Percentiles rank a stretch among this genome's conserved stretches.
phyloP scores from a whole-genome alignment of 2,888 invertebrate genomes.

The Mylabris sibirica region DNA sequence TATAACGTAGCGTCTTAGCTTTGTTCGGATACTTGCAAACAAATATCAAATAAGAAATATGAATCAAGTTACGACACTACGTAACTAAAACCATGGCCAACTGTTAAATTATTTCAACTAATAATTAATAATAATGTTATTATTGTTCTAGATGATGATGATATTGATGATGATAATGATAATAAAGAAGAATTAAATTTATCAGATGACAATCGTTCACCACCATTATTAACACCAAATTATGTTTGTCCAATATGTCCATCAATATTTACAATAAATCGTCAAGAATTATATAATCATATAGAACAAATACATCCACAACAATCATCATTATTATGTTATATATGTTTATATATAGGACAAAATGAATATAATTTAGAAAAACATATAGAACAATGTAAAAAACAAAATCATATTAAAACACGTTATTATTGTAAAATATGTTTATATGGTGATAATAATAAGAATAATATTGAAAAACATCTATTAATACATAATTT shows the following conservation, averaged over 20 bases:
- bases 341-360: slow-evolving; percentile 65
- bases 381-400: slow-evolving; percentile 64
- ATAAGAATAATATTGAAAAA: slow-evolving; percentile 62
- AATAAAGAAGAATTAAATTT: slow-evolving; percentile 34
- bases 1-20: too few relatives aligned
- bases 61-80: neutral
- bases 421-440: slow-evolving; percentile 63
- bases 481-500: slow-evolving; percentile 67
- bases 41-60: too few relatives aligned
- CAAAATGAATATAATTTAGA: slow-evolving; percentile 62
- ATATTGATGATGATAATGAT: slow-evolving; percentile 26
- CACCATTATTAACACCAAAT: slow-evolving; percentile 37
- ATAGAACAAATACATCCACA: slow-evolving; percentile 65
- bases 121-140: too few relatives aligned
- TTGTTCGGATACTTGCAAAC: too few relatives aligned
- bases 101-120: too few relatives aligned
- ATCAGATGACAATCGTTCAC: slow-evolving; percentile 4
- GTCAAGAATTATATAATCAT: slow-evolving; percentile 65
- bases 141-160: neutral
- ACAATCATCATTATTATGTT: slow-evolving; percentile 65
- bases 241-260: slow-evolving; percentile 57
- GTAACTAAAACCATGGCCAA: too few relatives aligned
- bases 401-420: slow-evolving; percentile 57
- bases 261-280: slow-evolving; percentile 57
- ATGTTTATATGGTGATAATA: slow-evolving; percentile 67